A percentile compares a stretch with the other conserved stretches of the same genome.
Evolutionary conservation across 2,113 vertebrate species (phyloP).

Genomic region (Oreochromis tanganicae): DNA sequence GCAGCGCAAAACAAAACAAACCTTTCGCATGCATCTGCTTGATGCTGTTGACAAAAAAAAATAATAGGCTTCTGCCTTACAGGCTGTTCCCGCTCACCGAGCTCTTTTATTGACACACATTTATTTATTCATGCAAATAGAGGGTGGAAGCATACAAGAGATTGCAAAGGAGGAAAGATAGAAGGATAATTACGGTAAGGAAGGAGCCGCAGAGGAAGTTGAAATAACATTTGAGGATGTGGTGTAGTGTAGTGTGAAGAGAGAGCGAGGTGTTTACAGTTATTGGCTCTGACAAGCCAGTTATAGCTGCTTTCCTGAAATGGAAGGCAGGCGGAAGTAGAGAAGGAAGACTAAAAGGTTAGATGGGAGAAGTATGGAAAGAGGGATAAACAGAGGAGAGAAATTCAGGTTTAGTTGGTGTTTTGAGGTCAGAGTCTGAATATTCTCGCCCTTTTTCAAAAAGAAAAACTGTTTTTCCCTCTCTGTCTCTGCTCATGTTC

Average conservation of each 20-base stretch:
- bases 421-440: slow-evolving; percentile 5
- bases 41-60: background rate
- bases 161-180: background rate
- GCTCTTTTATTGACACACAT: slow-evolving; percentile 37
- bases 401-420: background rate
- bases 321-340: background rate
- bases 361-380: background rate
- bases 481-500: background rate
- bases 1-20: slow-evolving; percentile 1
- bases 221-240: background rate
- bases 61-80: slow-evolving; percentile 9
- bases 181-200: slow-evolving; percentile 11
- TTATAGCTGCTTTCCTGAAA: background rate
- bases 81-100: slow-evolving; percentile 3
- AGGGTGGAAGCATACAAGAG: background rate
- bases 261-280: background rate
- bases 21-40: slow-evolving; percentile 2
- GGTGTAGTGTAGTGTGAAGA: background rate
- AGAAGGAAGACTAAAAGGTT: background rate
- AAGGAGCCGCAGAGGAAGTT: background rate
- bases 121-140: slow-evolving; percentile 51
- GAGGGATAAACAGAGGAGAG: background rate
- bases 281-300: background rate
- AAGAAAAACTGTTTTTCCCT: background rate
- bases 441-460: background rate